Conservation (phyloP, 1,140 invertebrate species). For the Bicyclus anynana region DNA sequence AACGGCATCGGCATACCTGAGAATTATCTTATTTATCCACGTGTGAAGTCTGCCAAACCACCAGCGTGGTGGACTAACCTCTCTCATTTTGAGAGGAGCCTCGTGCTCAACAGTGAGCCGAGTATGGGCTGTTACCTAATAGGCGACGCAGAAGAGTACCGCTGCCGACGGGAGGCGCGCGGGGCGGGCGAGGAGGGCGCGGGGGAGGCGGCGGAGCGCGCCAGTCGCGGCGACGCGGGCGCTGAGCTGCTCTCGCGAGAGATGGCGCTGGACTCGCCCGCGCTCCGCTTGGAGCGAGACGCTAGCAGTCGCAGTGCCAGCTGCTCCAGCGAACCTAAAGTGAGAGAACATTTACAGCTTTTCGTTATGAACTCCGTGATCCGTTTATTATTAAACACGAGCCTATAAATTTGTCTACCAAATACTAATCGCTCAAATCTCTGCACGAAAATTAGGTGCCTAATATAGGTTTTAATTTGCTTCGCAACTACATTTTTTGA, state of each 20-base stretch:
- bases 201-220: constrained; percentile 83
- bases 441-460: neutral
- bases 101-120: too few relatives aligned
- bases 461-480: neutral
- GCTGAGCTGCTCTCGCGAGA: constrained; percentile 70
- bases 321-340: constrained; percentile 61
- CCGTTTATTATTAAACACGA: neutral
- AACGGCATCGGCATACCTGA: too few relatives aligned
- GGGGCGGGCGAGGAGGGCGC: constrained; percentile 84
- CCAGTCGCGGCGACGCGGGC: constrained; percentile 79
- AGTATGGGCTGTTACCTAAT: constrained; percentile 79
- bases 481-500: neutral
- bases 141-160: constrained; percentile 87
- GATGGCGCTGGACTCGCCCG: constrained; percentile 17
- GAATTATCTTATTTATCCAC: too few relatives aligned
- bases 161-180: constrained; percentile 81
- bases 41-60: too few relatives aligned
- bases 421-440: too few relatives aligned
- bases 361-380: neutral
- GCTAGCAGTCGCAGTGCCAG: constrained; percentile 56
- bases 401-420: neutral
- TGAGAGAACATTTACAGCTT: neutral
- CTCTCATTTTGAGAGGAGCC: too few relatives aligned
- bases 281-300: constrained; percentile 26
- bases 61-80: too few relatives aligned